Base-by-base conservation (phyloP, 35 echinoderm and acorn worm genomes). In the Holothuria glaberrima region DNA sequence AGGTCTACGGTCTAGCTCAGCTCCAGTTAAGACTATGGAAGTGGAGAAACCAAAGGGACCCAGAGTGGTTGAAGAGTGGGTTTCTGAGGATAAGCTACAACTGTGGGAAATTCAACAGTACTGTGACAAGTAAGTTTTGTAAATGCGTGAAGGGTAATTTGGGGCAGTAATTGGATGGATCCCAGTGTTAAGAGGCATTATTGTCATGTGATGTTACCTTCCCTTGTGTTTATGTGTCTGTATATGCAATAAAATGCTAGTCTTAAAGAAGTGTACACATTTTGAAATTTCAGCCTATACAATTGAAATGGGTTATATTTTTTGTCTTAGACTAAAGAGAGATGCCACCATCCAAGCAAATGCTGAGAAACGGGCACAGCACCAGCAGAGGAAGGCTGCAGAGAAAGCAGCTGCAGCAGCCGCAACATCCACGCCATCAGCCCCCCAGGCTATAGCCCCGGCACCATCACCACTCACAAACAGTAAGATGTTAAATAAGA, bases 41-140 rank as follows among this genome's bases (percentile, higher is more conserved):
- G 50, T 71, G 16, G 88, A 87, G 48, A 88, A 92, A 75, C 95
- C 95, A 0, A 98, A 91, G 73, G 90, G 88, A 27, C 92, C 95
- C 66, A 78, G 83, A 28, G 84, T 89, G 22, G 90, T 90, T 7
- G 95, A 98, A 59, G 75, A 77, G 1, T 98, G 95, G 95, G 74
- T 94, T 18, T 87, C 90, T 29, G 95, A 98, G 48, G 95, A 98
- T 36, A 83, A 87, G 30, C 88, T 98, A 21, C 87, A 92, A 87
- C 65, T 98, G 17, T 98, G 93, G 92, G 95, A 98, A 66, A 93
- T 98, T 61, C 81, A 70, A 67, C 92, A 98, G 88, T 98, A 76
- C 77, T 77, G 92, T 75, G 95, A 98, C 57, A 94, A 89, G 95
- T 98, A 88, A 89, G 91, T 77, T 5, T 25, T 30, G 6, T 38